These are phyloP conservation scores for Orussus abietinus DNA, from an alignment of 1,140 invertebrate species.

Conservation along the genomic window DNA sequence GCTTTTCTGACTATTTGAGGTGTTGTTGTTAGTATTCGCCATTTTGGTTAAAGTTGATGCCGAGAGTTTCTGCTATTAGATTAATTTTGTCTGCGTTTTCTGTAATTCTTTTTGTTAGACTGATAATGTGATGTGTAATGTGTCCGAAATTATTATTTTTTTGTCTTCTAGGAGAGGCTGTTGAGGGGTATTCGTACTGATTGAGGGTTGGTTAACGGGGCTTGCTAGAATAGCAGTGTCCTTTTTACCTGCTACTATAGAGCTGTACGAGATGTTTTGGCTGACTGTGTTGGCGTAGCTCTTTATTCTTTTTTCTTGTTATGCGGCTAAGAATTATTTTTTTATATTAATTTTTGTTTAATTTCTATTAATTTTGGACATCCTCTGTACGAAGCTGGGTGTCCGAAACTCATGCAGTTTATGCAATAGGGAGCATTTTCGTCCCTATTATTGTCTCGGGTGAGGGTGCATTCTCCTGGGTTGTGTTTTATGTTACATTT, in stretches of 20 bases:
- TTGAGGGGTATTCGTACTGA: too few species aligned
- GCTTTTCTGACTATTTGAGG: neutral
- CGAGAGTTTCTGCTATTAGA: too few species aligned
- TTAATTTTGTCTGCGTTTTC: too few species aligned
- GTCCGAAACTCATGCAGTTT: slow-evolving; percentile 15
- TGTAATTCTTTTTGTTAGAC: neutral
- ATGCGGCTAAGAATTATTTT: neutral
- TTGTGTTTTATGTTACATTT: slow-evolving; percentile 11
- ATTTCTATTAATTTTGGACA: slow-evolving; percentile 13
- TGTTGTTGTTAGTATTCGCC: neutral
- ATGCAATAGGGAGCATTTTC: slow-evolving; percentile 13
- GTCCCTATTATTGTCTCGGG: neutral
- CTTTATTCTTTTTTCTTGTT: neutral
- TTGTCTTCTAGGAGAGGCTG: too few species aligned
- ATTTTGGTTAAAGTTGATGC: too few species aligned
- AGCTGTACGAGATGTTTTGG: neutral
- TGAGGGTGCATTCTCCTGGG: slow-evolving; percentile 9
- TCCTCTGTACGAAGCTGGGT: slow-evolving; percentile 21
- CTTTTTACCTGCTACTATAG: neutral
- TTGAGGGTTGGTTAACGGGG: neutral
- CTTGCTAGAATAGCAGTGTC: too few species aligned
- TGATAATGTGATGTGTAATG: neutral
- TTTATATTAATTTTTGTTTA: slow-evolving; percentile 3
- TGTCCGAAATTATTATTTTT: slow-evolving; percentile 1
- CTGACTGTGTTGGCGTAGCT: neutral